Percentiles rank a stretch among this genome's conserved stretches.
Conservation (phyloP, 2,113 vertebrate species). For the Brienomyrus brachyistius region DNA sequence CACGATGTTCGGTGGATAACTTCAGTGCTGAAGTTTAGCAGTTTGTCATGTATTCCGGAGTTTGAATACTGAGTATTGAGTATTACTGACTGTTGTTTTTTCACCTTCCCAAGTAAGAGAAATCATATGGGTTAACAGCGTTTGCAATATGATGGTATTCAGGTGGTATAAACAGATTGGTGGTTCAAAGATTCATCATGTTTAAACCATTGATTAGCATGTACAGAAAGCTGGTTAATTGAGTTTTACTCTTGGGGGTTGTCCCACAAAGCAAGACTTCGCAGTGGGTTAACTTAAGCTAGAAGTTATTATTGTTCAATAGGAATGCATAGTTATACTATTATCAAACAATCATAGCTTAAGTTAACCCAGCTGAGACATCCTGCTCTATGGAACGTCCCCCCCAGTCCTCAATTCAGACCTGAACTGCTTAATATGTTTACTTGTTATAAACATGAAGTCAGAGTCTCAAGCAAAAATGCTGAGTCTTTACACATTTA, state of each 20-base stretch:
- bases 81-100: not conserved
- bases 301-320: too few species aligned
- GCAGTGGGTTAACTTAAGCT: too few species aligned
- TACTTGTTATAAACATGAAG: not conserved
- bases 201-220: not conserved
- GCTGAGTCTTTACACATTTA: not conserved
- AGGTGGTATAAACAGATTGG: not conserved
- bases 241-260: not conserved
- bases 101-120: not conserved
- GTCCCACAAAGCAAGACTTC: too few species aligned
- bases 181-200: not conserved
- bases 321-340: too few species aligned
- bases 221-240: not conserved
- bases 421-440: not conserved
- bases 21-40: not conserved
- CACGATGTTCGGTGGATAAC: not conserved
- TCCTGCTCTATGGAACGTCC: not conserved
- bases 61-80: not conserved
- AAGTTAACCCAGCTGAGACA: not conserved
- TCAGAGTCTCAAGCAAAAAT: not conserved
- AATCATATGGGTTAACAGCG: not conserved
- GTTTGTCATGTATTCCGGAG: not conserved
- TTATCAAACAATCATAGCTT: not conserved
- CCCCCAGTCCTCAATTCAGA: not conserved
- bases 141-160: not conserved